phyloP scores from a whole-genome alignment of 2,797 vertebrate species.

The Enteromius paludinosus region DNA sequence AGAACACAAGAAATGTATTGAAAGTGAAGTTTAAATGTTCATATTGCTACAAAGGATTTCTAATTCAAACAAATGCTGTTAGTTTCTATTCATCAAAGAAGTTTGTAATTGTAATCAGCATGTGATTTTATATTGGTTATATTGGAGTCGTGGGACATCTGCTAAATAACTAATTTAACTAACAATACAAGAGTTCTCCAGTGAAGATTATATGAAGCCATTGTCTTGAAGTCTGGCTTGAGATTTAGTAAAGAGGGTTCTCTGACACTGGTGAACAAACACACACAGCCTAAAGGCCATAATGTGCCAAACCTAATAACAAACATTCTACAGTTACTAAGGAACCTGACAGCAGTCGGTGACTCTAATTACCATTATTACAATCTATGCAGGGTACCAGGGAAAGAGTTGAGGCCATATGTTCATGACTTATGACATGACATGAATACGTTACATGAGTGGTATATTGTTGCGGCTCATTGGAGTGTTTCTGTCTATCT shows the following conservation, averaged over 20 bases:
- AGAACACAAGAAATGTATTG: background rate
- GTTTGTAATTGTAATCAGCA: background rate
- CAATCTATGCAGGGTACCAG: constrained; percentile 8
- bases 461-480: background rate
- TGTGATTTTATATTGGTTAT: background rate
- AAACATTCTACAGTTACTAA: constrained; percentile 44
- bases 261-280: background rate
- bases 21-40: background rate
- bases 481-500: constrained; percentile 5
- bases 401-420: constrained; percentile 8
- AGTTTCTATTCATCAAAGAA: background rate
- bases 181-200: background rate
- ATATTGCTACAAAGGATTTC: background rate
- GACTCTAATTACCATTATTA: constrained; percentile 20
- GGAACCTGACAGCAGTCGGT: constrained; percentile 29
- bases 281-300: background rate
- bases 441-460: constrained; percentile 3
- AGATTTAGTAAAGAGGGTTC: background rate
- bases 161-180: background rate
- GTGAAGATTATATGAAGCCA: background rate
- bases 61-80: background rate
- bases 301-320: constrained; percentile 1
- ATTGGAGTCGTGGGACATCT: background rate
- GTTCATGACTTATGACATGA: constrained; percentile 19
- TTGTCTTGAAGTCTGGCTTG: constrained; percentile 4